phyloP scores from a whole-genome alignment of 2,888 invertebrate species.

The Zonitis immaculata region DNA sequence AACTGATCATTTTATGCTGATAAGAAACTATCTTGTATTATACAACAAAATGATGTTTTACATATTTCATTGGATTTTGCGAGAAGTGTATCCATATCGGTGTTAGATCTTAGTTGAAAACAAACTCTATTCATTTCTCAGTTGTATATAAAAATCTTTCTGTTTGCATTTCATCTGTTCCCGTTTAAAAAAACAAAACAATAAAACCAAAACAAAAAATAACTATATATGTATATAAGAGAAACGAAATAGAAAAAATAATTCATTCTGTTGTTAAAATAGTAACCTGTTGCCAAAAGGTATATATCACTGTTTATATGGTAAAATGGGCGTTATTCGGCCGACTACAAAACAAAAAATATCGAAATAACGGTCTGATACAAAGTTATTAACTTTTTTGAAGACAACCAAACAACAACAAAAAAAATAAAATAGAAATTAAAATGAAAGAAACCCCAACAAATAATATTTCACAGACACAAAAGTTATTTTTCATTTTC shows the following conservation, averaged over 20 bases:
- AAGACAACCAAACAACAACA: constrained; percentile 22
- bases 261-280: constrained; percentile 3
- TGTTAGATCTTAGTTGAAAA: constrained; percentile 31
- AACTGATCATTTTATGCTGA: constrained; percentile 2
- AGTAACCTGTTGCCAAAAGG: constrained; percentile 5
- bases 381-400: constrained; percentile 37
- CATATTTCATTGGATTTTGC: constrained; percentile 37
- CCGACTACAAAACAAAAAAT: constrained; percentile 1
- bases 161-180: constrained; percentile 19
- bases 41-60: constrained; percentile 32
- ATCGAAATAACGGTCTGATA: constrained; percentile 7
- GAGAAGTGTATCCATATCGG: constrained; percentile 37
- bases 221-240: too few relatives aligned
- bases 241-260: neutral
- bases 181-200: constrained; percentile 4
- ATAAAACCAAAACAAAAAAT: too few relatives aligned
- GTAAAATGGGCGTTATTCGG: neutral
- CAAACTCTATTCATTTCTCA: neutral
- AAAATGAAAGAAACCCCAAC: constrained; percentile 39
- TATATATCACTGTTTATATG: constrained; percentile 13
- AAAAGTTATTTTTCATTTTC: constrained; percentile 41
- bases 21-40: constrained; percentile 6
- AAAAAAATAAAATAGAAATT: constrained; percentile 35
- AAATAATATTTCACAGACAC: constrained; percentile 44
- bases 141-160: neutral